Base-by-base conservation (phyloP, 1,140 invertebrate species). In the Pristionchus pacificus region DNA sequence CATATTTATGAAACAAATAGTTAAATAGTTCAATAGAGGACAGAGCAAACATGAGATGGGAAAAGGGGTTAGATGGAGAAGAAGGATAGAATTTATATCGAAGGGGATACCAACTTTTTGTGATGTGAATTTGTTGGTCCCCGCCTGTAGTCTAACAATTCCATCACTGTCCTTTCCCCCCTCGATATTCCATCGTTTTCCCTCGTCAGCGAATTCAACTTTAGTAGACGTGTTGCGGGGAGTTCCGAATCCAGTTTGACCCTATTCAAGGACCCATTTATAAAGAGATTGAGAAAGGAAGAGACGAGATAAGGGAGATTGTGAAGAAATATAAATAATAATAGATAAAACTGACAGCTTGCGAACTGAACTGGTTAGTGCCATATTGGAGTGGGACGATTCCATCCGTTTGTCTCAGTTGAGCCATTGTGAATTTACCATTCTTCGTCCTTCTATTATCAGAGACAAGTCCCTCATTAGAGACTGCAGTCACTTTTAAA, bases 361-460 rank as follows among this genome's bases (percentile, higher is more conserved):
- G 80, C 27, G 75, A 78, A 65, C 80, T 80, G 64, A 78, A 82
- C 69, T 84, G 78, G 70, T 82, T 82, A 15, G 80, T 82, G 66
- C 78, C 76, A 1, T 74, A 80, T 67, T 82, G 80, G 15, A 82
- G 76, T n/a, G 80, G 80, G 15, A 81, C 80, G 49, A 81, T 76
- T 57, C 79, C 82, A 74, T 83, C 81, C 14, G 81, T 83, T 65
- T 83, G 81, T n/a, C 81, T 64, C 19, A 83, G 70, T 62, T 83
- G 81, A 27, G 77, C 77, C 10, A 82, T 62, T 19, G 81, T 83
- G 66, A 79, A 82, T 70, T 82, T 82, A 15, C 81, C 81, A 49
- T 19, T 49, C 30, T 72, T 59, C 30, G 64, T 75, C 29, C 19
- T 24, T 29, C 29, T 24, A n/a, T 24, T 27, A 24, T 72, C 33